A percentile compares a stretch with the other conserved stretches of the same genome.
Conservation (phyloP, 2,113 vertebrate species). For the Mastomys coucha region DNA sequence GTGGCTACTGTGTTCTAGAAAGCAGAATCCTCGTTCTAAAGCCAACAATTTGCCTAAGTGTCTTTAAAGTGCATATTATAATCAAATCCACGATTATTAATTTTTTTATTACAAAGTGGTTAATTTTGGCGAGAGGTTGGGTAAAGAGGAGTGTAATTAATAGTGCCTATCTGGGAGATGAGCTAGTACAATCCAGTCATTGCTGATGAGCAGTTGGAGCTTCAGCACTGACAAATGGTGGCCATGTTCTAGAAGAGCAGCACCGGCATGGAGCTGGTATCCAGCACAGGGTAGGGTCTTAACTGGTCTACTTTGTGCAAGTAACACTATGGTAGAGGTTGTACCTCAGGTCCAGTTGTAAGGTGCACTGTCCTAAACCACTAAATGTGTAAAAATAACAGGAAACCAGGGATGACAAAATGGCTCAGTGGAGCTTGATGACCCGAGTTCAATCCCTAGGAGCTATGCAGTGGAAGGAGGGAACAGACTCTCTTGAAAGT, state of each 20-base stretch:
- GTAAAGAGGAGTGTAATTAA: conserved; percentile 11
- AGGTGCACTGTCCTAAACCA: not conserved
- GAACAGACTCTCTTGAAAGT: not conserved
- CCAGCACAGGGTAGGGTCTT: not conserved
- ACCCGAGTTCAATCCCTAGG: too few relatives aligned
- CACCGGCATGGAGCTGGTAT: not conserved
- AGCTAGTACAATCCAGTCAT: not conserved
- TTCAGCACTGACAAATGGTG: not conserved
- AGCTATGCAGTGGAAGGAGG: not conserved
- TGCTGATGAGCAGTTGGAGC: not conserved
- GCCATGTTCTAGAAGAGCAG: not conserved
- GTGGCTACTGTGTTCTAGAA: not conserved
- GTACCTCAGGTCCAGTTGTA: not conserved
- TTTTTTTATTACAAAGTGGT: not conserved
- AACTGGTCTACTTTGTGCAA: not conserved
- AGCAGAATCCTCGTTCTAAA: not conserved
- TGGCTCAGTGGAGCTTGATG: too few relatives aligned
- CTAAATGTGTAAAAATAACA: not conserved
- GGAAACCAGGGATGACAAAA: not conserved
- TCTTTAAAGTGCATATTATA: conserved; percentile 53
- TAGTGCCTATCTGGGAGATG: not conserved
- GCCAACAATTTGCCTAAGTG: conserved; percentile 58
- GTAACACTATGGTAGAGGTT: not conserved
- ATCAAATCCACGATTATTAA: conserved; percentile 51
- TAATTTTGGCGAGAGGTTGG: conserved; percentile 41